Conservation (phyloP, 2,888 invertebrate species). For the Aphodius granarius region DNA sequence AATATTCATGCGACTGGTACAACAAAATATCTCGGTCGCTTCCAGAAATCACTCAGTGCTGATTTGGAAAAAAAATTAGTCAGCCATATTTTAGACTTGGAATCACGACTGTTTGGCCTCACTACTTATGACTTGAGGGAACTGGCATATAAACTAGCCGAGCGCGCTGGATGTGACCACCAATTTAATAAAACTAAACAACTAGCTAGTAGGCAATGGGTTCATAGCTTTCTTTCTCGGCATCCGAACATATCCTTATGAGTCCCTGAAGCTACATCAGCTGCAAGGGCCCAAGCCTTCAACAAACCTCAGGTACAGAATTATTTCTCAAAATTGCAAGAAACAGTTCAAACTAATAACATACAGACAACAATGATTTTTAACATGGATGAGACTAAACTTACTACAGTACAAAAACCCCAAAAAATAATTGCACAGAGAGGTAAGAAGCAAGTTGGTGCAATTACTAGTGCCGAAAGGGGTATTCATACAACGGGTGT, state of each 20-base stretch:
- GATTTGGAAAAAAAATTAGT: too few species aligned
- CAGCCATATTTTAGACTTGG: too few species aligned
- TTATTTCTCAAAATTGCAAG: not conserved
- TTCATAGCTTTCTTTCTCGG: slow-evolving; percentile 11
- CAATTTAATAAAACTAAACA: slow-evolving; percentile 8
- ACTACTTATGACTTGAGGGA: not conserved
- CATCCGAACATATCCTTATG: slow-evolving; percentile 8
- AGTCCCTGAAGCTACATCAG: slow-evolving; percentile 9
- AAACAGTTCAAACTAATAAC: not conserved
- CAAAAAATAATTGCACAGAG: not conserved
- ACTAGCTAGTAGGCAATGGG: not conserved
- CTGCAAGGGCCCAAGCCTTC: slow-evolving; percentile 2
- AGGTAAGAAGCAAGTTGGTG: slow-evolving; percentile 13
- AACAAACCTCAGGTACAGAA: slow-evolving; percentile 2
- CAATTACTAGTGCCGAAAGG: slow-evolving; percentile 9
- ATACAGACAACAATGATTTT: slow-evolving; percentile 7
- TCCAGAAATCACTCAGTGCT: too few species aligned
- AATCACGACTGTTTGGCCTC: too few species aligned
- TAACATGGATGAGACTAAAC: slow-evolving; percentile 10
- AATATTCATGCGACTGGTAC: not conserved
- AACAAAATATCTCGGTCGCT: too few species aligned
- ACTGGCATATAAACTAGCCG: slow-evolving; percentile 5
- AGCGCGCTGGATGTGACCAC: slow-evolving; percentile 8
- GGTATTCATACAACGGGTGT: slow-evolving; percentile 9
- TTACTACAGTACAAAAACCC: not conserved